Evolutionary conservation across 1,140 invertebrate species (phyloP).

Genomic region (Drosophila sturtevanti): DNA sequence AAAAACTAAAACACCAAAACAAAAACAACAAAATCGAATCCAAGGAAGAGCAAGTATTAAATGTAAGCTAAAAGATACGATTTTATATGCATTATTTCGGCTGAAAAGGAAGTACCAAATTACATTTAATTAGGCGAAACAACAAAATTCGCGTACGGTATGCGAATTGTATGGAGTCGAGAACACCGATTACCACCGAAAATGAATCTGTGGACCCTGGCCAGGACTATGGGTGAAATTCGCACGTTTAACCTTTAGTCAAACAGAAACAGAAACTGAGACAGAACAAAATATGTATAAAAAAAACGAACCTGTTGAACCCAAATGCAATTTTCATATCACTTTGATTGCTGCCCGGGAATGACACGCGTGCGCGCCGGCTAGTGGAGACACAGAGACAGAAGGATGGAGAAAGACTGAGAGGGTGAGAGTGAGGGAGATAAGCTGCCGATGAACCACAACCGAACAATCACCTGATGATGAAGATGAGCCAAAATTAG

Average conservation of each 20-base stretch:
- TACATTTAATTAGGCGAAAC: constrained; percentile 82
- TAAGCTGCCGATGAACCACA: constrained; percentile 62
- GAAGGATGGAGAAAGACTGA: not conserved
- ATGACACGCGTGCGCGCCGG: constrained; percentile 78
- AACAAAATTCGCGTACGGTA: constrained; percentile 75
- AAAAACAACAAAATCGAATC: not conserved
- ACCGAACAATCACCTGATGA: constrained; percentile 28
- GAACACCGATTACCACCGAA: constrained; percentile 79
- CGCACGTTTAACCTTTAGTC: constrained; percentile 81
- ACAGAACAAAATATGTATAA: constrained; percentile 37
- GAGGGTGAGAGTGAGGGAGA: constrained; percentile 31
- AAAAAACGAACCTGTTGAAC: constrained; percentile 72
- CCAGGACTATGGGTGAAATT: constrained; percentile 72
- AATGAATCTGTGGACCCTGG: constrained; percentile 50
- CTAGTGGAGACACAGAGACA: constrained; percentile 20
- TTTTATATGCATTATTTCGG: constrained; percentile 80
- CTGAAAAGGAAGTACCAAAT: constrained; percentile 82
- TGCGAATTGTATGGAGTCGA: constrained; percentile 41
- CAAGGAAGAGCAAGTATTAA: constrained; percentile 47
- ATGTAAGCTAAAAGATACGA: constrained; percentile 79
- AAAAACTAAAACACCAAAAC: not conserved
- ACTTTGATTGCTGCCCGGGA: constrained; percentile 80
- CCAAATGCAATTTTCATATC: constrained; percentile 82
- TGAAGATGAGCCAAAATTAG: constrained; percentile 69
- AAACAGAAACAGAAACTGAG: constrained; percentile 52